phyloP scores from a whole-genome alignment of 2,888 invertebrate genomes.

The Xanthia icteritia region DNA sequence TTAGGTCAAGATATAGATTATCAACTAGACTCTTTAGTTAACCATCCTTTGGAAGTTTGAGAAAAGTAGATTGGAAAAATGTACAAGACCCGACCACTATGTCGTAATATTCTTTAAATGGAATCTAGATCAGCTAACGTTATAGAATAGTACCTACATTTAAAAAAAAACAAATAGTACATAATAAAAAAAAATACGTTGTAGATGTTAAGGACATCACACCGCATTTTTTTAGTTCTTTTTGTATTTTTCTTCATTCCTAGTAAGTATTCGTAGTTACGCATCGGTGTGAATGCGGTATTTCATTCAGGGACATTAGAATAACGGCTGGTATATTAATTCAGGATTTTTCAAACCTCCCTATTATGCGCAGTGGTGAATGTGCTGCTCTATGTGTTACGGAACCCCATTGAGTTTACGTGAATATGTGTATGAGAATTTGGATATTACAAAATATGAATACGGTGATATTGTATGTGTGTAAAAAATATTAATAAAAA shows the following conservation, averaged over 20 bases:
- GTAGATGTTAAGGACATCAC: not conserved
- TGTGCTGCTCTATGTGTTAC: constrained; percentile 34
- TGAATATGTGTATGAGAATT: constrained; percentile 8
- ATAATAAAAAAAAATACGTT: not conserved
- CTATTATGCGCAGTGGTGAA: constrained; percentile 37
- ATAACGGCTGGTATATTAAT: constrained; percentile 49
- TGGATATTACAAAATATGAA: not conserved
- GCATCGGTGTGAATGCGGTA: constrained; percentile 48
- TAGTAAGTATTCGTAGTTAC: not conserved
- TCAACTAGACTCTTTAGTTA: not conserved
- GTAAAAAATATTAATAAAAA: not conserved
- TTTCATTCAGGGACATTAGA: constrained; percentile 46
- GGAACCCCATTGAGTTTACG: constrained; percentile 33
- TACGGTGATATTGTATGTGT: not conserved
- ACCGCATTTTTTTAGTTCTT: not conserved
- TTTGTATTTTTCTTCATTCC: not conserved
- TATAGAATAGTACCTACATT: not conserved
- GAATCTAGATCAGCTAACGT: not conserved
- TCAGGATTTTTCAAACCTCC: constrained; percentile 46
- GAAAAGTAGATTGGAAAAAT: not conserved
- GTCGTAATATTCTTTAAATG: not conserved
- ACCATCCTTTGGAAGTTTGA: not conserved
- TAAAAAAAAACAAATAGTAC: not conserved
- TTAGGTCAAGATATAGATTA: too few species aligned
- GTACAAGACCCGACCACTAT: not conserved